phyloP scores from a whole-genome alignment of 2,888 invertebrate genomes.

The Eupithecia vulgata region DNA sequence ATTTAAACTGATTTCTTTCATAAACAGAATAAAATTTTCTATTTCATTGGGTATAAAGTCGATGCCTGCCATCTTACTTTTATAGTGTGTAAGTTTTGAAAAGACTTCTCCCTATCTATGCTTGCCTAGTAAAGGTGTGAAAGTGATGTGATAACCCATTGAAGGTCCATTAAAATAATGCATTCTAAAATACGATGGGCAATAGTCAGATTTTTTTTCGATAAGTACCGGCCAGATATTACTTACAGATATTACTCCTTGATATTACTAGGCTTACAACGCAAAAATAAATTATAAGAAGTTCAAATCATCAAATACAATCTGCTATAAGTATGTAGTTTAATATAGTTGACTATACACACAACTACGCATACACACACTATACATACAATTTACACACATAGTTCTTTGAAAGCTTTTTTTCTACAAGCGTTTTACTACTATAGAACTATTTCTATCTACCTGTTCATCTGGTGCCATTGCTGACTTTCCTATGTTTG shows the following conservation, averaged over 20 bases:
- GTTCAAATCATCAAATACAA: background rate
- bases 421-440: background rate
- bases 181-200: too few species aligned
- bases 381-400: too few species aligned
- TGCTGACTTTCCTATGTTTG: background rate
- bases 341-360: too few species aligned
- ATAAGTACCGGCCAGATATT: too few species aligned
- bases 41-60: too few species aligned
- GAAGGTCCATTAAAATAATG: conserved; percentile 6
- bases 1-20: too few species aligned
- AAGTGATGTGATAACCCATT: conserved; percentile 3
- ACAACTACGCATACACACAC: too few species aligned
- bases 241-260: too few species aligned
- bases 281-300: background rate
- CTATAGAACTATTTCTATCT: background rate
- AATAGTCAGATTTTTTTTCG: too few species aligned
- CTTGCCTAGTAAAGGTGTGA: conserved; percentile 27
- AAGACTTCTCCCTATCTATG: conserved; percentile 4
- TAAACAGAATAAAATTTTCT: too few species aligned
- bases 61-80: background rate
- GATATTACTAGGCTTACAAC: conserved; percentile 14
- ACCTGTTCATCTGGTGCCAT: background rate
- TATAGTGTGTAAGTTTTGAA: background rate
- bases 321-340: too few species aligned
- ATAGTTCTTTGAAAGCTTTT: background rate